Base-by-base conservation (phyloP, 2,113 vertebrate species). In the Perccottus glenii region DNA sequence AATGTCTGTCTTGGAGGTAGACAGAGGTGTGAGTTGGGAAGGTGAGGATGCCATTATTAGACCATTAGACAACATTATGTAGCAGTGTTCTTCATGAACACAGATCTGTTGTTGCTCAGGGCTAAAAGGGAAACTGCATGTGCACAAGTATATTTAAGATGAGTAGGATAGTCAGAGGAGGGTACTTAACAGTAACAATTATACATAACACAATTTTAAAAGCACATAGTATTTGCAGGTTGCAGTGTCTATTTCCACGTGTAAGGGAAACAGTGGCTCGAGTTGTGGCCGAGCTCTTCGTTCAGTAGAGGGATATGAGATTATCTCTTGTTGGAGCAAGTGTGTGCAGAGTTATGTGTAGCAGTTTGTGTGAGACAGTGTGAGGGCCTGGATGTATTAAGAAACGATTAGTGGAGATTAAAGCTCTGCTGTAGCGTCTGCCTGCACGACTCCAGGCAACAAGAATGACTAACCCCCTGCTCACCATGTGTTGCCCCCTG, bases 351-450 rank as follows among this genome's bases (percentile, higher is more conserved):
- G 60, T 48, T 64, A 33, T 63, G 53, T 44, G 61, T 81, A 72
- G 70, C 63, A 42, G 52, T 65, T 72, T 16, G 46, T 51, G 66
- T 71, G 78, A 7, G 50, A 56, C 74, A 70, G 70, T 70, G 88
- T 49, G 72, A 77, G 42, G 79, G 70, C 69, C 6, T 76, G 83
- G 83, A 85, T 86, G 83, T 91, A 91, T 92, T 93, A 91, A 90
- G 90, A 92, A 89, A 91, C 88, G 90, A 93, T 93, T 92, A 93
- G 89, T 87, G 76, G 83, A 93, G 93, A 93, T 93, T 93, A 93
- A 93, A 93, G 93, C 88, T 81, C 81, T 87, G 85, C 79, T 61
- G 75, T 59, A 59, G 83, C 90, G 82, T 81, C 76, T 78, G 85
- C 87, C 86, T 82, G 82, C 84, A 85, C 79, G 75, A 85, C 83